Conservation (phyloP, 2,797 vertebrate species). For the Ateles fusciceps region DNA sequence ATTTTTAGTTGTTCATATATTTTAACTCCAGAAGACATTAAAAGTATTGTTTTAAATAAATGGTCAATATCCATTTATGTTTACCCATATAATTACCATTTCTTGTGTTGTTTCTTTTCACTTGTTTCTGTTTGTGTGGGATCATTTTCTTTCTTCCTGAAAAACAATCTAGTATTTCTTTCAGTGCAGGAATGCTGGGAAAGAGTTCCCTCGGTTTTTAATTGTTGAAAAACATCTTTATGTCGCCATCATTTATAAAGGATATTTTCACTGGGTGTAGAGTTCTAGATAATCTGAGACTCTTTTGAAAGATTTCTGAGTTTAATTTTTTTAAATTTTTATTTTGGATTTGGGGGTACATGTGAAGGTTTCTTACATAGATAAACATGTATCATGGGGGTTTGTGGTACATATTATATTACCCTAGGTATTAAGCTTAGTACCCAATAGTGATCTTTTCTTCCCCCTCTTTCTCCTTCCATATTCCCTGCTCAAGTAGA, state of each 20-base stretch:
- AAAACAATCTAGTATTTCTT: background rate
- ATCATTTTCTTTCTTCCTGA: background rate
- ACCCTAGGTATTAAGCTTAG: no score
- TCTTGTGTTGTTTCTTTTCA: background rate
- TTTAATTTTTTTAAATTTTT: background rate
- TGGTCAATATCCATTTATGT: background rate
- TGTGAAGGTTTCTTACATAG: no score
- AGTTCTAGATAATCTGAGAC: background rate
- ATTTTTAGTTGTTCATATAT: background rate
- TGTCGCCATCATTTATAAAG: no score
- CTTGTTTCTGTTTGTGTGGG: background rate
- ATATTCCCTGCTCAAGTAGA: no score
- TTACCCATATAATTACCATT: background rate
- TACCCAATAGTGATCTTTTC: no score
- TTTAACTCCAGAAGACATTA: background rate
- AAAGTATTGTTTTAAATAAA: background rate
- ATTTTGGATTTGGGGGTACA: no score
- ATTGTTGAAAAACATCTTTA: background rate
- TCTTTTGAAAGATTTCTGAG: background rate
- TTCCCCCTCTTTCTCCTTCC: no score
- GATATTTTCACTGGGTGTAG: background rate
- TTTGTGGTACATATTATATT: no score
- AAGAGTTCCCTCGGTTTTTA: background rate
- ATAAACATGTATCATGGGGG: no score
- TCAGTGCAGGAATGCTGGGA: background rate